Base-by-base conservation (phyloP, 2,113 vertebrate genomes). In the Oceanites oceanicus region DNA sequence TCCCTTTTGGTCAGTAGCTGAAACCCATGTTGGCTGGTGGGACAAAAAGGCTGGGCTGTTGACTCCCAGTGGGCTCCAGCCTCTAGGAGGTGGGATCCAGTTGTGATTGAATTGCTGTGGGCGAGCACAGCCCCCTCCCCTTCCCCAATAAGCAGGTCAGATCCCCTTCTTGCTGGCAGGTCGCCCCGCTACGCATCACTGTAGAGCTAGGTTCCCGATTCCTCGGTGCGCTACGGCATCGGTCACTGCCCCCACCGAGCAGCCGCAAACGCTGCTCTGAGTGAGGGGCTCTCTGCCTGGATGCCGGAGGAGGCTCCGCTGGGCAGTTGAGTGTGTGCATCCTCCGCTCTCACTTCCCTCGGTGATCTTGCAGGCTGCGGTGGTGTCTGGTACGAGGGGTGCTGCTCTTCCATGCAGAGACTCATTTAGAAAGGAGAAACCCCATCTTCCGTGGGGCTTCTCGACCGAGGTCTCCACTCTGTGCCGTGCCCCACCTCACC, bases 1-100 rank as follows among this genome's bases (percentile, higher is more conserved):
- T 96, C 96, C 92, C 90, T 91, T 81, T 94, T 91, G 94, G 94
- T 97, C 96, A 75, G 97, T 94, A 94, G 88, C 86, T 96, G 94
- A 94, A 92, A 92, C 86, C 79, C 8, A 0, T 71, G 91, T 88
- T 84, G 90, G 86, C 80, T 80, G 95, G 71, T 61, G 92, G 95
- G 94, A 90, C 92, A 75, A 16, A 90, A 90, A 75, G 49, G 50
- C 92, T 94, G 95, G 61, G 92, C 88, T 86, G 72, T 86, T 59
- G 83, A 71, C 82, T 94, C 5, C 38, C 86, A 47, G 78, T 30
- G 42, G 72, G 72, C 85, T 95, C 68, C 92, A 75, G 92, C 88
- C 92, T 86, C 74, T 50, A 59, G 72, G 95, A 94, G 95, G 76
- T 90, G 92, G 94, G 86, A 92, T 92, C 79, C 80, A 47, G 82